These are phyloP conservation scores for Diploscapter pachys DNA, from an alignment of 1,140 invertebrate species.

Conservation along the genomic window DNA sequence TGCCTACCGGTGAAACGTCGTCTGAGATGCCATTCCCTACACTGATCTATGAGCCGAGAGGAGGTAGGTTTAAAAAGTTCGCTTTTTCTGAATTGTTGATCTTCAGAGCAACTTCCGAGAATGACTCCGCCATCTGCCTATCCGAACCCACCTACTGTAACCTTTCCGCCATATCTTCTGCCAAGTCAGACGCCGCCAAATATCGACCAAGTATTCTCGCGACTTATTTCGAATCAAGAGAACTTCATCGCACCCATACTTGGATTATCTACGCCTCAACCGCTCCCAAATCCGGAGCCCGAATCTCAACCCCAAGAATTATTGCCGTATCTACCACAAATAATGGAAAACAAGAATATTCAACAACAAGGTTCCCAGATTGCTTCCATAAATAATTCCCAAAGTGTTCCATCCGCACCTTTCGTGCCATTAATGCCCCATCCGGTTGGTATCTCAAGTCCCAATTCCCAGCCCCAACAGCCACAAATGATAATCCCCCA, in stretches of 20 bases:
- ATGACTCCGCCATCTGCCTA: not conserved
- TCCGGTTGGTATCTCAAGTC: too few relatives aligned
- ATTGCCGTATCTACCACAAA: slow-evolving; percentile 1
- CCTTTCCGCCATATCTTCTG: too few relatives aligned
- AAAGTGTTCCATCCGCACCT: too few relatives aligned
- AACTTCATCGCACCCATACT: slow-evolving; percentile 2
- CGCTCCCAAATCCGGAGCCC: not conserved
- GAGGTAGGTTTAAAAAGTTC: not conserved
- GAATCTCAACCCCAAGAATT: not conserved
- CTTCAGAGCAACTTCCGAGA: slow-evolving; percentile 13
- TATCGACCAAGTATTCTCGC: slow-evolving; percentile 18
- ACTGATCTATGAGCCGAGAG: slow-evolving; percentile 21
- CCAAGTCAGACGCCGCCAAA: not conserved
- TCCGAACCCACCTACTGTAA: too few relatives aligned
- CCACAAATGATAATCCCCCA: too few relatives aligned
- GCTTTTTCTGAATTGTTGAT: not conserved
- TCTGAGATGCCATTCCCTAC: slow-evolving; percentile 18
- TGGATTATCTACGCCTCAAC: not conserved
- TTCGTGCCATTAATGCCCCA: too few relatives aligned
- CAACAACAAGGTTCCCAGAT: slow-evolving; percentile 6
- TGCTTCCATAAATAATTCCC: not conserved
- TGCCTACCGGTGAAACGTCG: not conserved
- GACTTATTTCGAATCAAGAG: slow-evolving; percentile 12
- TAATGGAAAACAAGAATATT: slow-evolving; percentile 7
- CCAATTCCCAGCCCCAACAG: too few relatives aligned